These are phyloP conservation scores for Margaritifera margaritifera DNA, from an alignment of 2,888 invertebrate species.

Conservation along the genomic window DNA sequence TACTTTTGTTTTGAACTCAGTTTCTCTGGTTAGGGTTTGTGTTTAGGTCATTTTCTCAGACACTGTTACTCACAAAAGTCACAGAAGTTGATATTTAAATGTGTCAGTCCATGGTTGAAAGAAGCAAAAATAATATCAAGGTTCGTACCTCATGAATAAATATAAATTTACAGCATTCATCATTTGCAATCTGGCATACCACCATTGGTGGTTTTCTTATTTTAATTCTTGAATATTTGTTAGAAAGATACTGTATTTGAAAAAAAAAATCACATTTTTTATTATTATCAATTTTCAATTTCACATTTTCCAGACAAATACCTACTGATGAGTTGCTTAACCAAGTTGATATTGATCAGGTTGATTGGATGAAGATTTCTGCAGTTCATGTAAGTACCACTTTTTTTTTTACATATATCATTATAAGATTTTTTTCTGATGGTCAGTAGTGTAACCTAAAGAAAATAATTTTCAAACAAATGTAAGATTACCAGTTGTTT, in stretches of 20 bases:
- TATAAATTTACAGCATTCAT: background rate
- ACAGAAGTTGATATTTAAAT: too few relatives aligned
- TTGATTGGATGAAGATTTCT: slow-evolving; percentile 64
- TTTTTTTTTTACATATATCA: background rate
- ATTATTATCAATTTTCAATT: slow-evolving; percentile 3
- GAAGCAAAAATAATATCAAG: too few relatives aligned
- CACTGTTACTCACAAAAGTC: too few relatives aligned
- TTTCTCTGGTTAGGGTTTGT: too few relatives aligned
- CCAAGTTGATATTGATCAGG: slow-evolving; percentile 42
- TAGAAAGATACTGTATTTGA: background rate
- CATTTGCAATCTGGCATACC: background rate
- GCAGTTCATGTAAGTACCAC: slow-evolving; percentile 40
- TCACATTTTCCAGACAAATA: slow-evolving; percentile 30
- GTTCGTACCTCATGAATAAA: too few relatives aligned
- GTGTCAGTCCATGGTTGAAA: too few relatives aligned
- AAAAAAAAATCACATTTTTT: background rate
- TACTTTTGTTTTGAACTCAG: too few relatives aligned
- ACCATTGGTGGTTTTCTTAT: background rate
- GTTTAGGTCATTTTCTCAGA: too few relatives aligned
- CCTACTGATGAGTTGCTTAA: slow-evolving; percentile 38
- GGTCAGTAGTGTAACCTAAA: background rate
- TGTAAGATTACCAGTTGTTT: too few relatives aligned
- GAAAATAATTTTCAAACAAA: too few relatives aligned
- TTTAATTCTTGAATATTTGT: background rate
- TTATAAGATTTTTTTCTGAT: background rate